Conservation (phyloP, 35 echinoderm and acorn worm genomes). For the Ophioderma brevispina region DNA sequence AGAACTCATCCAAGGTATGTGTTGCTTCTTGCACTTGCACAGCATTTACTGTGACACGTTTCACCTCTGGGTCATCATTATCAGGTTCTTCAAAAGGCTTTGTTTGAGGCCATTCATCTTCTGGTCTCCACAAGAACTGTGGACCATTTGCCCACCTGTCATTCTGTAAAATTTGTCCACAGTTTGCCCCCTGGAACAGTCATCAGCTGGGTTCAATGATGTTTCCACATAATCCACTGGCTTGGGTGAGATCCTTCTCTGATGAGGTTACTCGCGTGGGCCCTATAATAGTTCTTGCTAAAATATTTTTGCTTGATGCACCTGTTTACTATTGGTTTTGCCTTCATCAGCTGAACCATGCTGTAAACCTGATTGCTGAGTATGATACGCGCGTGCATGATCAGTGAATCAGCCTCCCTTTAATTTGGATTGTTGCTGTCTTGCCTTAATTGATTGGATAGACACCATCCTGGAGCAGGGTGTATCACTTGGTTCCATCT, state of each 20-base stretch:
- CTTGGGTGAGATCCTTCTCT: background rate
- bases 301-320: no score
- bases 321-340: no score
- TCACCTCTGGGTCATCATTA: background rate
- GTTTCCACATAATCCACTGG: constrained; percentile 64
- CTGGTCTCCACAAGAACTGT: background rate
- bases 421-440: no score
- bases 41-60: background rate
- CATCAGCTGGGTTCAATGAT: constrained; percentile 49
- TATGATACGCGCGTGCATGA: no score
- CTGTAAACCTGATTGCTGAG: no score
- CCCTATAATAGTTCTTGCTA: no score
- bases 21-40: background rate
- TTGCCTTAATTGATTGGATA: no score
- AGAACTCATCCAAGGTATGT: background rate
- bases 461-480: no score
- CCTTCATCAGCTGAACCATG: no score
- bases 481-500: no score
- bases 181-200: constrained; percentile 15
- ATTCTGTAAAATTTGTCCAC: background rate
- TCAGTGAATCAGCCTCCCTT: no score
- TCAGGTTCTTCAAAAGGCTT: background rate
- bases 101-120: constrained; percentile 4
- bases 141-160: constrained; percentile 15
- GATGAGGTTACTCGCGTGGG: constrained; percentile 23